A percentile compares a stretch with the other conserved stretches of the same genome.
Conservation (phyloP, 2,797 vertebrate genomes). For the Coilia nasus region DNA sequence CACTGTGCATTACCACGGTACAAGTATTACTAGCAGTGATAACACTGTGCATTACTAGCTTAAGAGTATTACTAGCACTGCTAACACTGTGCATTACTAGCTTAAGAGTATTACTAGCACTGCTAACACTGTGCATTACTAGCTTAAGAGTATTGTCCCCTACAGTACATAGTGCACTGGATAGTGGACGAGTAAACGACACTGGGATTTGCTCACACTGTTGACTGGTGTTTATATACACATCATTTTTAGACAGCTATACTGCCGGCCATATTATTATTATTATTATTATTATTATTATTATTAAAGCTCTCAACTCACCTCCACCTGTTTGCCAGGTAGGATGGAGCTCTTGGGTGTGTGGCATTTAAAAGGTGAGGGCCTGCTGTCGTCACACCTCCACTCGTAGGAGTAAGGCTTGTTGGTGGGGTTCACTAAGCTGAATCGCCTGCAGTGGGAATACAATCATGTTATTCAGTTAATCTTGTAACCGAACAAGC, state of each 20-base stretch:
- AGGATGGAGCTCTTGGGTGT: slow-evolving; percentile 74
- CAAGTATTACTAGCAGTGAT: background rate
- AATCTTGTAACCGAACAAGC: background rate
- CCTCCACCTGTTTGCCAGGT: slow-evolving; percentile 84
- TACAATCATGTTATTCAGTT: background rate
- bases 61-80: no score
- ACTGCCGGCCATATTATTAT: background rate
- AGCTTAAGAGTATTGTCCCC: no score
- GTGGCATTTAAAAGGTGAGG: slow-evolving; percentile 78
- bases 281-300: background rate
- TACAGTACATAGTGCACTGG: no score
- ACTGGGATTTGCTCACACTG: no score
- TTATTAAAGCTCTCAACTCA: slow-evolving; percentile 48
- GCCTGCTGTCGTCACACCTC: slow-evolving; percentile 75
- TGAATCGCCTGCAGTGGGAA: slow-evolving; percentile 75
- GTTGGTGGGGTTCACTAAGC: slow-evolving; percentile 84
- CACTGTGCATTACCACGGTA: no score
- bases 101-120: no score
- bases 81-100: no score
- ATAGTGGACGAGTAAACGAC: no score
- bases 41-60: no score
- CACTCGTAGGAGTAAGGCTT: slow-evolving; percentile 81
- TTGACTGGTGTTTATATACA: no score
- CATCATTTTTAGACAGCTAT: no score
- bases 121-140: no score